Conservation (phyloP, 2,888 invertebrate species). For the Watsonalla binaria region DNA sequence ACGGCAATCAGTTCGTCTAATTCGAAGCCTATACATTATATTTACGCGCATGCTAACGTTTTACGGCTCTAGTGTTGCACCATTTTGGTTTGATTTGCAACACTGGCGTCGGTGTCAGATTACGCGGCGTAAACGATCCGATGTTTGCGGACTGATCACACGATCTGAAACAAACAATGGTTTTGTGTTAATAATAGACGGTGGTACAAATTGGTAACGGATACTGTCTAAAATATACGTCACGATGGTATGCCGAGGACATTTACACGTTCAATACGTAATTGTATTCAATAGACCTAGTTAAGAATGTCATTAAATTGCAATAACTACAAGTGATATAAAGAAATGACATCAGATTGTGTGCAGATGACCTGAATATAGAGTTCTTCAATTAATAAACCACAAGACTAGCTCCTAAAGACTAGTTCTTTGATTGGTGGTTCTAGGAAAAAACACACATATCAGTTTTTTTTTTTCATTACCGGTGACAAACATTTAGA, state of each 20-base stretch:
- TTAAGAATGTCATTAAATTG: neutral
- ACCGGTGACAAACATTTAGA: no score
- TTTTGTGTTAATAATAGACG: slow-evolving; percentile 50
- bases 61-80: slow-evolving; percentile 34
- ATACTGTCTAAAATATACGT: slow-evolving; percentile 19
- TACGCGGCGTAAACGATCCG: slow-evolving; percentile 46
- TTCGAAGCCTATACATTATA: slow-evolving; percentile 18
- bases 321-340: neutral
- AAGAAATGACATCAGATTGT: no score
- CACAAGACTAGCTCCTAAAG: neutral
- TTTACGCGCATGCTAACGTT: slow-evolving; percentile 19
- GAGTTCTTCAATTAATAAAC: neutral
- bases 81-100: slow-evolving; percentile 25
- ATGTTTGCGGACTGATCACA: slow-evolving; percentile 48
- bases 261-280: neutral
- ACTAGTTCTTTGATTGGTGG: no score
- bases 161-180: slow-evolving; percentile 65
- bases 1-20: slow-evolving; percentile 22
- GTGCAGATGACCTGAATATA: neutral
- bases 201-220: slow-evolving; percentile 36
- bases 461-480: no score
- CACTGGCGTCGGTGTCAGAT: slow-evolving; percentile 25
- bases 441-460: no score
- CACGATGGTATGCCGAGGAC: slow-evolving; percentile 1
- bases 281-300: neutral